Percentiles rank a stretch among this genome's conserved stretches.
Conservation (phyloP, 2,797 vertebrate genomes). For the Spatula clypeata region DNA sequence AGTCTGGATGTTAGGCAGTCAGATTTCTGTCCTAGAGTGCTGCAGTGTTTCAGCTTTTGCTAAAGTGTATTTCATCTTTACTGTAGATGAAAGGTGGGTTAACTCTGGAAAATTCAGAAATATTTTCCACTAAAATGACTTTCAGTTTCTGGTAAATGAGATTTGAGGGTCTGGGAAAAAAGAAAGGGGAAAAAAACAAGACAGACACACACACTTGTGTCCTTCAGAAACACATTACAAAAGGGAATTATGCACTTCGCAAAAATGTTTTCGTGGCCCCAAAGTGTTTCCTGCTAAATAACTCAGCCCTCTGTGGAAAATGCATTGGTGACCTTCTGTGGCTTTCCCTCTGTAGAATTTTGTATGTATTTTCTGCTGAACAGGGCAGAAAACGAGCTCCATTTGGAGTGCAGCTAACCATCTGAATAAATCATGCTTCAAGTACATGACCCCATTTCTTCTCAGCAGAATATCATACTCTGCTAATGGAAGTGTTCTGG, state of each 20-base stretch:
- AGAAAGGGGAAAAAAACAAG: background rate
- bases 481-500: background rate
- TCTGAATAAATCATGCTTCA: conserved; percentile 58
- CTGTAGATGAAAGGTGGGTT: background rate
- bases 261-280: background rate
- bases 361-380: conserved; percentile 21
- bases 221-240: background rate
- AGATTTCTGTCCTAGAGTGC: background rate
- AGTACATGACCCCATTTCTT: conserved; percentile 39
- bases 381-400: conserved; percentile 7
- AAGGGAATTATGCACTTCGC: background rate
- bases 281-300: background rate
- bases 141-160: background rate
- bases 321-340: background rate
- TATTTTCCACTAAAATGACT: background rate
- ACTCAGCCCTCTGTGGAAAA: background rate
- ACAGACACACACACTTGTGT: background rate
- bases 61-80: background rate
- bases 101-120: background rate
- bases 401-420: background rate
- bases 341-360: background rate
- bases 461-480: background rate
- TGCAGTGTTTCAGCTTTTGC: background rate
- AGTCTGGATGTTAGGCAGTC: background rate
- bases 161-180: background rate